Evolutionary conservation across 2,113 vertebrate genomes (phyloP).

Genomic region (Propithecus coquereli): DNA sequence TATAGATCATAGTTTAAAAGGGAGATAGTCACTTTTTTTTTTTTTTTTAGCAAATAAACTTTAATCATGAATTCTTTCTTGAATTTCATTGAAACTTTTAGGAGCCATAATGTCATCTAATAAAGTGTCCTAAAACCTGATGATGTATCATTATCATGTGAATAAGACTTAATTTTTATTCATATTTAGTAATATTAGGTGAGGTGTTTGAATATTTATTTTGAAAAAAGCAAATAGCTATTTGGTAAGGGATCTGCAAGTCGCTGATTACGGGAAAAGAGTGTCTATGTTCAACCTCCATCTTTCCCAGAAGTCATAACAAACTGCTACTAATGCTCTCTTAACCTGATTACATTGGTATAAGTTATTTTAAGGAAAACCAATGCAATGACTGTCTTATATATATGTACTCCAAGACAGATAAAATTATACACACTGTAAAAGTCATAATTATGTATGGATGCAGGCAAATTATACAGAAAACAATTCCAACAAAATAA

Average conservation of each 20-base stretch:
- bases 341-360: not conserved
- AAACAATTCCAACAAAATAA: conserved; percentile 2
- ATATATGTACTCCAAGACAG: not conserved
- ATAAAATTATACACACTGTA: not conserved
- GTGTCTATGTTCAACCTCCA: not conserved
- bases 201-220: not conserved
- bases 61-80: not conserved
- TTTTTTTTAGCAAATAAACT: not conserved
- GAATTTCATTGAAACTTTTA: not conserved
- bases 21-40: not conserved
- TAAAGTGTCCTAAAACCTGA: not conserved
- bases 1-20: not conserved
- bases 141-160: not conserved
- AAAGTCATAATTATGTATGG: not conserved
- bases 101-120: not conserved
- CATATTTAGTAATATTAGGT: not conserved
- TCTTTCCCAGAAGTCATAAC: not conserved
- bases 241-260: not conserved
- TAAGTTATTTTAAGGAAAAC: not conserved
- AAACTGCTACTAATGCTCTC: not conserved
- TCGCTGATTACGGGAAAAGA: not conserved
- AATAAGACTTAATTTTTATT: not conserved
- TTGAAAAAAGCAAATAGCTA: not conserved
- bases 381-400: not conserved
- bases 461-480: not conserved